Evolutionary conservation across 2,113 vertebrate genomes (phyloP).

Genomic region (Aviceda subcristata): DNA sequence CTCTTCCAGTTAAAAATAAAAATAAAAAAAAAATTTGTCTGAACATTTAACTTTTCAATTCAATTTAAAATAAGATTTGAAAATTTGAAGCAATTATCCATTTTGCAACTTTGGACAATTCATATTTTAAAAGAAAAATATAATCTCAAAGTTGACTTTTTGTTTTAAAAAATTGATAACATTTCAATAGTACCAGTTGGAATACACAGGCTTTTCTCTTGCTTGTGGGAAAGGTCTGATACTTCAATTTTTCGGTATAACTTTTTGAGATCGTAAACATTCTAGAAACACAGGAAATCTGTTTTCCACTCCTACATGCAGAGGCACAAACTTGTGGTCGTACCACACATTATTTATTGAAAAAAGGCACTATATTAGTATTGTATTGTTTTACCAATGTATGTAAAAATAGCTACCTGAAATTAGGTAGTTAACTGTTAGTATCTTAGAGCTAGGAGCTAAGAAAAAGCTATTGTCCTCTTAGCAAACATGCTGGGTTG

Average conservation of each 20-base stretch:
- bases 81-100: background rate
- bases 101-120: background rate
- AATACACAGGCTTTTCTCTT: background rate
- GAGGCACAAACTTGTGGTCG: background rate
- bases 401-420: background rate
- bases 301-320: background rate
- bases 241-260: background rate
- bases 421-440: background rate
- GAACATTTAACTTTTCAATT: background rate
- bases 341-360: background rate
- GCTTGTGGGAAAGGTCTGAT: background rate
- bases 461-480: background rate
- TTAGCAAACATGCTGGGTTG: background rate
- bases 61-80: background rate
- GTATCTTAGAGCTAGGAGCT: background rate
- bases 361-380: background rate
- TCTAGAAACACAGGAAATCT: slow-evolving; percentile 7
- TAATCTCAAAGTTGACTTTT: background rate
- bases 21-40: fast-evolving
- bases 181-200: background rate
- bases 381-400: background rate
- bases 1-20: background rate
- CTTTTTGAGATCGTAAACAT: background rate
- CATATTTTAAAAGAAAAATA: background rate
- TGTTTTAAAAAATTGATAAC: background rate